Conservation (phyloP, 2,888 invertebrate genomes). For the Xanthorhoe designata region DNA sequence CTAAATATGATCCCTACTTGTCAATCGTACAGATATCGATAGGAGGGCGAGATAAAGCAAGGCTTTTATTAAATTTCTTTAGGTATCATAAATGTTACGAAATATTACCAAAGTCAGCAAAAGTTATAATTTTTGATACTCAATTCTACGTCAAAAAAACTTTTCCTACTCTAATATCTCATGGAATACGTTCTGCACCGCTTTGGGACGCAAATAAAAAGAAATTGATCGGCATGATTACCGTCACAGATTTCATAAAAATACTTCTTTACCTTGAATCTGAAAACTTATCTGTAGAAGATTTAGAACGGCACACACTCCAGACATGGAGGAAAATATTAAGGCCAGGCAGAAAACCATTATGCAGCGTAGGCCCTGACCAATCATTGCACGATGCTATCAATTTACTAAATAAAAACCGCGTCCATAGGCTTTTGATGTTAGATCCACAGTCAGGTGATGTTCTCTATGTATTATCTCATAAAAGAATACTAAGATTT, state of each 20-base stretch:
- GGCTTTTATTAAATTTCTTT: slow-evolving; percentile 79
- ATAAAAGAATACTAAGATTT: slow-evolving; percentile 79
- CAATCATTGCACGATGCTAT: slow-evolving; percentile 81
- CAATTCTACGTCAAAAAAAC: slow-evolving; percentile 80
- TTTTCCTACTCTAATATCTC: slow-evolving; percentile 79
- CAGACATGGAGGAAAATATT: slow-evolving; percentile 80
- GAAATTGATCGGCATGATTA: slow-evolving; percentile 79
- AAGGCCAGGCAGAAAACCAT: slow-evolving; percentile 70
- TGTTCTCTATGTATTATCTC: slow-evolving; percentile 78
- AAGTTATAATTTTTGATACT: slow-evolving; percentile 82
- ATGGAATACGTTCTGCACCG: slow-evolving; percentile 80
- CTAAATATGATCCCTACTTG: slow-evolving; percentile 81
- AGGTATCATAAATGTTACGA: slow-evolving; percentile 83
- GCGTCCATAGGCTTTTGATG: slow-evolving; percentile 77
- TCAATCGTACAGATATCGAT: slow-evolving; percentile 82
- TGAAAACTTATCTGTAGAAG: slow-evolving; percentile 76
- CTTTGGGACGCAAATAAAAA: slow-evolving; percentile 80
- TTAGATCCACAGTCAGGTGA: slow-evolving; percentile 75
- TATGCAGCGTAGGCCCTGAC: slow-evolving; percentile 75
- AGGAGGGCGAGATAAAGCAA: slow-evolving; percentile 80
- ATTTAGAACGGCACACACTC: slow-evolving; percentile 77
- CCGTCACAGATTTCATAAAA: slow-evolving; percentile 80
- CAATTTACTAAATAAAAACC: slow-evolving; percentile 74
- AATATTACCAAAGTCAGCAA: slow-evolving; percentile 81
- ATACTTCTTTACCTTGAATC: slow-evolving; percentile 74